These are phyloP conservation scores for Clunio marinus DNA, from an alignment of 2,888 invertebrate genomes.

Conservation along the genomic window DNA sequence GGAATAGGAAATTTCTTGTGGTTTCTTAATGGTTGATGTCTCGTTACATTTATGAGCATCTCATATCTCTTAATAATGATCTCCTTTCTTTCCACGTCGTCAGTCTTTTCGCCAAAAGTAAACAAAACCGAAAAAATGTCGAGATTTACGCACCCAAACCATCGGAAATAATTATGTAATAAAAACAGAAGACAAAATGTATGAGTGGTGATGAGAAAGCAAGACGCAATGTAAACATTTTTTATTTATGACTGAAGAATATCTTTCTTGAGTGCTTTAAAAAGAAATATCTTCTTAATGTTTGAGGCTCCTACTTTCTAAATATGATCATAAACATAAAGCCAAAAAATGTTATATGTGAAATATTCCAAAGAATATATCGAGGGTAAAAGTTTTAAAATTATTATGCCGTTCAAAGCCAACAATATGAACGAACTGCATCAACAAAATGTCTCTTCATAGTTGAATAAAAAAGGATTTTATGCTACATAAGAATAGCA, in stretches of 20 bases:
- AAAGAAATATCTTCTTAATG: constrained; percentile 19
- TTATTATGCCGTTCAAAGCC: too few species aligned
- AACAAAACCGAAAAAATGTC: constrained; percentile 16
- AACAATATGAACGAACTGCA: too few species aligned
- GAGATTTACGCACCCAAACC: constrained; percentile 16
- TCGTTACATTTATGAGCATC: not conserved
- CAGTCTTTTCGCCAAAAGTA: not conserved
- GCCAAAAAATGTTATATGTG: too few species aligned
- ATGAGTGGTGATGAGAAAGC: not conserved
- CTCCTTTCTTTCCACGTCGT: constrained; percentile 1
- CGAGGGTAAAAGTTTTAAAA: too few species aligned
- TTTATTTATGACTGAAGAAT: constrained; percentile 5
- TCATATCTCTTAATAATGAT: not conserved
- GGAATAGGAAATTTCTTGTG: constrained; percentile 12
- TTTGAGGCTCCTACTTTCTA: constrained; percentile 14
- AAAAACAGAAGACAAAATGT: not conserved
- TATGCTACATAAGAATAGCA: too few species aligned
- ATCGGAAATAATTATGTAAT: constrained; percentile 31
- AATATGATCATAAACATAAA: not conserved
- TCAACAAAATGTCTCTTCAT: too few species aligned
- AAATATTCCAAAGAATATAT: too few species aligned
- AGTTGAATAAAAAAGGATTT: too few species aligned
- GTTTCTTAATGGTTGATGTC: too few species aligned
- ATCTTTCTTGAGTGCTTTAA: not conserved
- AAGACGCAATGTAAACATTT: constrained; percentile 11